Conservation (phyloP, 2,888 invertebrate genomes). For the Mythimna impura region DNA sequence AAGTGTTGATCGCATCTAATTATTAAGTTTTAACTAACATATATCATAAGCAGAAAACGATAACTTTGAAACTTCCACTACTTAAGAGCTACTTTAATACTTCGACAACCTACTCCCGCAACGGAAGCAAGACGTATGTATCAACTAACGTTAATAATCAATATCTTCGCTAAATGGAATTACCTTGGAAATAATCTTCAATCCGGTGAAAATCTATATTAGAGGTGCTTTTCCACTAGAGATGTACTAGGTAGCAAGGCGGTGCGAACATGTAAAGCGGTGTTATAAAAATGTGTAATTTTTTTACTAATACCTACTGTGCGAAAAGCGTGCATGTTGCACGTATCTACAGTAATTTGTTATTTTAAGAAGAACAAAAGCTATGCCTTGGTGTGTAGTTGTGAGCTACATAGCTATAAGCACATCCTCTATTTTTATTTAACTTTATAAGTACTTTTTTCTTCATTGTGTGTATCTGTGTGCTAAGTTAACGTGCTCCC, state of each 20-base stretch:
- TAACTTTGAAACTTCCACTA: neutral
- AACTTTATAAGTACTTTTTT: no score
- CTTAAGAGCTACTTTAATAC: neutral
- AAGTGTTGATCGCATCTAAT: neutral
- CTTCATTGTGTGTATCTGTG: no score
- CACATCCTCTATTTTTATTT: no score
- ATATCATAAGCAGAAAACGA: neutral
- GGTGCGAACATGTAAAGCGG: neutral
- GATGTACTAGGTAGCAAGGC: no score
- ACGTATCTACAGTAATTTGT: no score
- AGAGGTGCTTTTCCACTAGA: neutral
- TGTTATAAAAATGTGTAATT: neutral
- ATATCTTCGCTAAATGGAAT: slow-evolving; percentile 45
- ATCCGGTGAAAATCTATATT: slow-evolving; percentile 58
- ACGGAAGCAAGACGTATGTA: slow-evolving; percentile 17
- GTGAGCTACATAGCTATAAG: no score
- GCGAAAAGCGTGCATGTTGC: no score
- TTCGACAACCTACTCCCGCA: neutral
- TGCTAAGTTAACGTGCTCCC: no score
- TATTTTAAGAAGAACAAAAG: no score
- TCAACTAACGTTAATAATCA: slow-evolving; percentile 49
- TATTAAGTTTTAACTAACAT: neutral
- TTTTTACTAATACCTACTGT: neutral
- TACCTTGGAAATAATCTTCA: slow-evolving; percentile 58
- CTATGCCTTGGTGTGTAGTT: no score